Evolutionary conservation across 2,113 vertebrate species (phyloP).

Genomic region (Rhipidura dahli): DNA sequence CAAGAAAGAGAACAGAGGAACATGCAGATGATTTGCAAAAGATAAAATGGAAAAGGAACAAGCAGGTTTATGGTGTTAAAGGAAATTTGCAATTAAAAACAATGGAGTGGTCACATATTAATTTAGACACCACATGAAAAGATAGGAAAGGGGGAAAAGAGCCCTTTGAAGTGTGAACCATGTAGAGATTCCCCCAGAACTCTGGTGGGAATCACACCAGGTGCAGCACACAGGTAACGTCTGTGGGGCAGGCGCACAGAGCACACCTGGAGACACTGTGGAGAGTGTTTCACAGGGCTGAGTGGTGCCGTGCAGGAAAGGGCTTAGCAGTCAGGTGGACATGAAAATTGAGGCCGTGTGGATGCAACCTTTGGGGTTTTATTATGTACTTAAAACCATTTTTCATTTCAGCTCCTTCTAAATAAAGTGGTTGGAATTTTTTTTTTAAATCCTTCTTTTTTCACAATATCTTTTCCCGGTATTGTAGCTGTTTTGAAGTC

Average conservation of each 20-base stretch:
- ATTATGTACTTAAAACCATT: background rate
- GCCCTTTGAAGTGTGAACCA: background rate
- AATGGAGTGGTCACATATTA: background rate
- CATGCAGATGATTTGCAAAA: background rate
- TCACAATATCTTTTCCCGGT: background rate
- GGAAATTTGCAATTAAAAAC: background rate
- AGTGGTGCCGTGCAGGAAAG: background rate
- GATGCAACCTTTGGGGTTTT: background rate
- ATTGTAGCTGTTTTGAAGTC: background rate
- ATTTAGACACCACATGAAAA: background rate
- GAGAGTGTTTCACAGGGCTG: background rate
- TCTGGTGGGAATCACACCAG: fast-evolving
- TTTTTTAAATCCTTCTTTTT: background rate
- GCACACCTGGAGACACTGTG: background rate
- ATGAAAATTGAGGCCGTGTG: background rate
- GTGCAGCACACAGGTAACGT: fast-evolving
- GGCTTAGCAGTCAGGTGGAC: background rate
- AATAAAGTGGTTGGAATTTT: background rate
- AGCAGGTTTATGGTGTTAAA: background rate
- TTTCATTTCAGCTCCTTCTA: background rate
- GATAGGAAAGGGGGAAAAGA: background rate
- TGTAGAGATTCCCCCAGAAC: background rate
- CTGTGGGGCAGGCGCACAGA: fast-evolving
- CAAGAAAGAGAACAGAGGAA: constrained; percentile 8
- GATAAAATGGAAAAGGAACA: background rate